A percentile compares a stretch with the other conserved stretches of the same genome.
Evolutionary conservation across 2,888 invertebrate genomes (phyloP).

Genomic region (Agrotis ipsilon): DNA sequence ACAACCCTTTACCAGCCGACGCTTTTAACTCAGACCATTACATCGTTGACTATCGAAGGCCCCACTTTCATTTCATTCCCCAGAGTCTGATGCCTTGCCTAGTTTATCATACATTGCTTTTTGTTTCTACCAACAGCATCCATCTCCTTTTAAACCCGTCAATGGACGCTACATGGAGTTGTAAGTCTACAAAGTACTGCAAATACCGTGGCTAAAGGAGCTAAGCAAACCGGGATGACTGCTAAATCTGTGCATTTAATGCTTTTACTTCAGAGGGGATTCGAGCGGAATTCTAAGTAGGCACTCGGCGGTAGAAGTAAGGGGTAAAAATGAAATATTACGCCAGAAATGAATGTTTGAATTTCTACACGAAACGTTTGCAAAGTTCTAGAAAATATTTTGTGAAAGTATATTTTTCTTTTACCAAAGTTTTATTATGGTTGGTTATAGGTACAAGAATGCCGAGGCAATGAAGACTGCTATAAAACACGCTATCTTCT

Average conservation of each 20-base stretch:
- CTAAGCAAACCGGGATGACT: constrained; percentile 54
- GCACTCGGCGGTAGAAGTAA: constrained; percentile 24
- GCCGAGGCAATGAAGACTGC: not conserved
- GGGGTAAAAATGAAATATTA: constrained; percentile 46
- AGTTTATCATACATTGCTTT: constrained; percentile 18
- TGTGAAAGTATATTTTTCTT: constrained; percentile 4
- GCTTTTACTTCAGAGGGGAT: constrained; percentile 53
- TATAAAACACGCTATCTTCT: not conserved
- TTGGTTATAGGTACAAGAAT: not conserved
- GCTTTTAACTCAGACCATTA: constrained; percentile 48
- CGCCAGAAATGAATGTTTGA: constrained; percentile 35
- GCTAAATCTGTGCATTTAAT: constrained; percentile 61
- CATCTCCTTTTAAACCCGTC: constrained; percentile 21
- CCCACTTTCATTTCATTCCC: constrained; percentile 38
- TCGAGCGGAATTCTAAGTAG: constrained; percentile 53
- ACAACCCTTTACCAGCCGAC: constrained; percentile 31
- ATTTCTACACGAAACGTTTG: constrained; percentile 9
- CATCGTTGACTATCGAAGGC: constrained; percentile 52
- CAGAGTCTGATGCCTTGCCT: not conserved
- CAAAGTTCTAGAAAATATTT: constrained; percentile 17
- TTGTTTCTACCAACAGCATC: constrained; percentile 4
- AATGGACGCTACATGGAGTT: constrained; percentile 12
- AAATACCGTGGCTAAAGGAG: constrained; percentile 14
- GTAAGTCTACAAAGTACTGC: constrained; percentile 19
- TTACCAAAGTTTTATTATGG: not conserved